Percentiles rank a stretch among this genome's conserved stretches.
phyloP scores from a whole-genome alignment of 1,140 invertebrate species.

The Caligus rogercresseyi region DNA sequence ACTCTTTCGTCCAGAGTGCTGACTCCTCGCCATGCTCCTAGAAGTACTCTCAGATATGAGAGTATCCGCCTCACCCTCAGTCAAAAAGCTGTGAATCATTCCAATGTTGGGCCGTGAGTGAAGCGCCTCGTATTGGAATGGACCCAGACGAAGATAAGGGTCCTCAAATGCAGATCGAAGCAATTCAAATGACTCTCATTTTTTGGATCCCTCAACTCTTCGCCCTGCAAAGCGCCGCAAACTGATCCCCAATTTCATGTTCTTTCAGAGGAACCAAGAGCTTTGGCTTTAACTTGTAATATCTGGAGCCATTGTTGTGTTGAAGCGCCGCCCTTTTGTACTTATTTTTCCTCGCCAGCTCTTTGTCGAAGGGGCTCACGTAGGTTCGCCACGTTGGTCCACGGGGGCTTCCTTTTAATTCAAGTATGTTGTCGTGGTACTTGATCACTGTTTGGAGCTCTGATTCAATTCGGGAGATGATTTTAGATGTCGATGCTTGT shows the following conservation, averaged over 20 bases:
- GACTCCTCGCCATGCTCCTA: not conserved
- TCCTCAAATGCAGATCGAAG: constrained; percentile 7
- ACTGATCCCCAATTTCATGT: not conserved
- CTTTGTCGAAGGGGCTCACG: constrained; percentile 25
- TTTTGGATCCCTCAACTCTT: not conserved
- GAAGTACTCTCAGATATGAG: constrained; percentile 27
- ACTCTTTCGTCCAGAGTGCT: not conserved
- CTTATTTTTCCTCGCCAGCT: constrained; percentile 20
- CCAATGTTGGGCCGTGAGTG: constrained; percentile 34
- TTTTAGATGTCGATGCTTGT: constrained; percentile 24
- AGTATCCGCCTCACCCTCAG: constrained; percentile 31
- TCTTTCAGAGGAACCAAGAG: not conserved
- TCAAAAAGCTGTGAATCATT: constrained; percentile 35
- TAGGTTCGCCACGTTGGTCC: constrained; percentile 27
- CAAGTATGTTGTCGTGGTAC: not conserved
- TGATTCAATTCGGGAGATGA: not conserved
- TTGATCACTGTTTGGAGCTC: constrained; percentile 9
- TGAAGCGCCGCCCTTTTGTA: constrained; percentile 12
- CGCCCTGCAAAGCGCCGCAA: constrained; percentile 7
- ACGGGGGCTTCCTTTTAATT: constrained; percentile 23
- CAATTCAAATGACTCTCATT: not conserved
- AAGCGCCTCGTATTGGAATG: constrained; percentile 35
- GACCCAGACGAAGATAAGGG: constrained; percentile 32
- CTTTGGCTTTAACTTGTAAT: constrained; percentile 24
- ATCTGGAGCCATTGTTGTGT: constrained; percentile 23